Evolutionary conservation across 1,140 invertebrate genomes (phyloP), one percentile per base, ranked within the genome.

Genomic region (Agrypnia vestita): DNA sequence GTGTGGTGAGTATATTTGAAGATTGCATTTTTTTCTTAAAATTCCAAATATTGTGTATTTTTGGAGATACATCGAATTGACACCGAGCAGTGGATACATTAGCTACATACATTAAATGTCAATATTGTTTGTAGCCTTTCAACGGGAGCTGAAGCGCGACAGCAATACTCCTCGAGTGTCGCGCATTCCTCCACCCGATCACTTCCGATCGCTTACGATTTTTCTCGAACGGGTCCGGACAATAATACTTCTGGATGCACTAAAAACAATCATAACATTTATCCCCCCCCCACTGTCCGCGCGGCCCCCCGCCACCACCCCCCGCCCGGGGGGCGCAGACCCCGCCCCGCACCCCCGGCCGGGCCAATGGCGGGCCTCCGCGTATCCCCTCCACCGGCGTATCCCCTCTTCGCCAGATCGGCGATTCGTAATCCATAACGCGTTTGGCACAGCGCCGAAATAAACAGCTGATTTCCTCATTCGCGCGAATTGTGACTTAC

Each of bases 221-320:
- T 71, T 49, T 71, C 67, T 71, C 67, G 46, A 71, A 19, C 67
- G 51, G 51, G 12, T 53, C 51, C n/a, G 15, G 8, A n/a, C 67
- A 71, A 71, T 71, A 71, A 71, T 71, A 19, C 51, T 53, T 53
- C 67, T 49, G 43, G 51, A 75, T 75, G 73, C 73, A 75, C 73
- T 75, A 59, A 75, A 59, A 75, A 59, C 73, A 75, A 75, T 75
- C 73, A 75, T 75, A 75, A 75, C 73, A 75, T 59, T 75, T 59
- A 56, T 59, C 73, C 73, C 73, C 55, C 53, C 43, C 73, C 25
- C 25, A 35, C 25, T 35, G 25, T 35, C 25, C 62, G 62, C 25
- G 21, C 43, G 35, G 35, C 13, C 55, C n/a, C 55, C 53, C 55
- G 19, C 21, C 75, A 8, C 59, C 46, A 21, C 75, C 75, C 75